phyloP scores from a whole-genome alignment of 2,113 vertebrate species.

The Grammomys dolichurus region DNA sequence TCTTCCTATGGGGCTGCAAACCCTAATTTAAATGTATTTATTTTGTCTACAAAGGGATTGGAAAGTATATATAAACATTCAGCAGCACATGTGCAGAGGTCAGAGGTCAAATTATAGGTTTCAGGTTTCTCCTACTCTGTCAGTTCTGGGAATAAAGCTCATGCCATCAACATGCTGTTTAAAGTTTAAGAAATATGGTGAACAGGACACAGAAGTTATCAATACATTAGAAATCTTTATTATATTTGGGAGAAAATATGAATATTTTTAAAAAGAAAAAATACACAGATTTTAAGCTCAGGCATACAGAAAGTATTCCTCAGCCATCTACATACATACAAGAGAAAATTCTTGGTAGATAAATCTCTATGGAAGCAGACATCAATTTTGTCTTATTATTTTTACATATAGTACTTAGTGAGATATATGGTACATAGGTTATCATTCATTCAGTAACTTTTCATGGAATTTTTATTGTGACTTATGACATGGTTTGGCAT shows the following conservation, averaged over 20 bases:
- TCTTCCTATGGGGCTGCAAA: no score
- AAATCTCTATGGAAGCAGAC: neutral
- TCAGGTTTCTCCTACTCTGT: neutral
- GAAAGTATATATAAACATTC: neutral
- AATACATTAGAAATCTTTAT: neutral
- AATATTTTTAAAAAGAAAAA: neutral
- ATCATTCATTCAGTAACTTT: neutral
- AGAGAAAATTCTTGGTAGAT: neutral
- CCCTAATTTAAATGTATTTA: neutral
- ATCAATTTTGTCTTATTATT: conserved; percentile 9
- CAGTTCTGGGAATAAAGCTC: neutral
- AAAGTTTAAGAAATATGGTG: neutral
- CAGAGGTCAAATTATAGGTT: neutral
- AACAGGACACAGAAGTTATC: neutral
- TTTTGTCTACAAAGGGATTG: neutral
- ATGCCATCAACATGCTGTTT: neutral
- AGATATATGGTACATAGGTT: neutral
- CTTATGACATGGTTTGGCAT: neutral
- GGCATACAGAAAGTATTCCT: neutral
- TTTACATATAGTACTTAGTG: neutral
- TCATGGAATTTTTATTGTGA: neutral
- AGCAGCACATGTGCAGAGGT: neutral
- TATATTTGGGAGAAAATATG: neutral
- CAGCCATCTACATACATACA: neutral
- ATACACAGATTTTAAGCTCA: neutral